Base-by-base conservation (phyloP, 2,113 vertebrate species). In the Rattus rattus region DNA sequence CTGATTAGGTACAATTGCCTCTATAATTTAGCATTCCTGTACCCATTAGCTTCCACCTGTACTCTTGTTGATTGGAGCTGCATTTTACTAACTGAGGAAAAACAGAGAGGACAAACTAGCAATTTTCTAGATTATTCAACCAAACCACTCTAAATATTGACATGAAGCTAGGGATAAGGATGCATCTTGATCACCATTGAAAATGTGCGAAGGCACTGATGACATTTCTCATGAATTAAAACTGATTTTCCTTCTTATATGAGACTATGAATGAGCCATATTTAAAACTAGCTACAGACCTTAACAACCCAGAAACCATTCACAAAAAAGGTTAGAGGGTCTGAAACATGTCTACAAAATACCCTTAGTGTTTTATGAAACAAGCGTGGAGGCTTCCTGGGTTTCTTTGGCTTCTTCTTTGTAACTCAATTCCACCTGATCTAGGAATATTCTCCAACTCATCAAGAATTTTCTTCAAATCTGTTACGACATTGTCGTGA, bases 341-440 rank as follows among this genome's bases (percentile, higher is more conserved):
- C 65, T 88, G 52, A 88, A 94, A 75, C n/a, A 36, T 33, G 91
- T 67, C 76, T 11, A 92, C 6, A n/a, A 97, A 95, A 36, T 73
- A 77, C 19, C 65, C 47, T 91, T 4, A 81, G 2, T 56, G 65
- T 80, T 81, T 17, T 47, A 79, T 77, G 69, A 47, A 90, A 94
- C 61, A 94, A 22, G 79, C 26, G 86, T 6, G 72, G n/a, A 95
- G 76, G 90, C 92, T 96, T 99, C 99, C 99, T 97, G 99, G 99
- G 99, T 99, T 98, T 99, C 99, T 96, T 99, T 99, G n/a, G 79
- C 98, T 99, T 97, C 99, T 99, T 97, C 99, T 99, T 98, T 99
- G 99, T 67, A 99, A 97, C 97, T 99, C 99, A n/a, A 99, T 98
- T 99, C 99, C 79, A 99, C 99, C 96, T 99, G 99, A 98, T 99